Percentiles rank a stretch among this genome's conserved stretches.
Evolutionary conservation across 2,113 vertebrate species (phyloP).

Genomic region (Aix galericulata): DNA sequence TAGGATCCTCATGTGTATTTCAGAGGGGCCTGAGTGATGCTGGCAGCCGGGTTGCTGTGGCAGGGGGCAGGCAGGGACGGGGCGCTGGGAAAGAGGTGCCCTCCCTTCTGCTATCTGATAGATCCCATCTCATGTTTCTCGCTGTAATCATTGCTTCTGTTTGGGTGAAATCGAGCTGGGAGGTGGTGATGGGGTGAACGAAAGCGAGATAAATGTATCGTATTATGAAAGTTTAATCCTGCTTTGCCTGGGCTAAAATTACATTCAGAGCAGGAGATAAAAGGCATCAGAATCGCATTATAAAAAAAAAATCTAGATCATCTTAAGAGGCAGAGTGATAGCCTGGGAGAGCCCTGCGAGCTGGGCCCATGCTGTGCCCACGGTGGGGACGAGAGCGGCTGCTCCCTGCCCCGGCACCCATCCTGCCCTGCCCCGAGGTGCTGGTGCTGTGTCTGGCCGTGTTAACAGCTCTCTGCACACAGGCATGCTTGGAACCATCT

Average conservation of each 20-base stretch:
- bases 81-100: slow-evolving; percentile 1
- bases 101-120: neutral
- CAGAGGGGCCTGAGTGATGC: neutral
- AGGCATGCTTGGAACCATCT: accelerated
- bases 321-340: slow-evolving; percentile 23
- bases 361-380: neutral
- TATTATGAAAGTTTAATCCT: slow-evolving; percentile 76
- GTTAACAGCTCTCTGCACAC: accelerated
- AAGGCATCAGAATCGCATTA: slow-evolving; percentile 49
- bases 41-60: neutral
- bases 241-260: slow-evolving; percentile 73
- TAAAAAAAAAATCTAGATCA: slow-evolving; percentile 12
- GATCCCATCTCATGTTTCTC: slow-evolving; percentile 17
- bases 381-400: neutral
- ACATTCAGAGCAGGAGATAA: slow-evolving; percentile 68
- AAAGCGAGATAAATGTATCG: slow-evolving; percentile 68
- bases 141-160: slow-evolving; percentile 19
- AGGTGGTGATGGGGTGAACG: neutral
- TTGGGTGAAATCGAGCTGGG: slow-evolving; percentile 34
- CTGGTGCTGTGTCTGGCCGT: neutral
- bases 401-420: neutral
- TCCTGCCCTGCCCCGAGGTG: neutral
- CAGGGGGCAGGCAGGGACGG: neutral
- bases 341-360: neutral
- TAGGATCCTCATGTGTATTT: neutral